Evolutionary conservation across 2,888 invertebrate species (phyloP), one percentile per base, ranked within the genome.

Genomic region (Yponomeuta malinellus): DNA sequence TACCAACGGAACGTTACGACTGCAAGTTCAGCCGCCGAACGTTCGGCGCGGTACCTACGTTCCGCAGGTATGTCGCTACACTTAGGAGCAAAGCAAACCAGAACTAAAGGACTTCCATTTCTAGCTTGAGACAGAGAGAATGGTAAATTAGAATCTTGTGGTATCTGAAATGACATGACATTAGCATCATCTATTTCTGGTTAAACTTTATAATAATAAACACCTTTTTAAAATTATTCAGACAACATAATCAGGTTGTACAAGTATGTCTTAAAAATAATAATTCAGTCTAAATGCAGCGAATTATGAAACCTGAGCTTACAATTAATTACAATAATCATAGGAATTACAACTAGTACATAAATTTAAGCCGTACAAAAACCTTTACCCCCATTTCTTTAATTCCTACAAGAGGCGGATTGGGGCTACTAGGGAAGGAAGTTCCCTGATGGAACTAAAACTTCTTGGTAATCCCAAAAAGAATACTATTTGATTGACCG

Each of bases 291-390:
- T 59, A 59, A 59, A 59, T 59, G 52, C 52, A 59, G 52, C 52
- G 8, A 59, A 15, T 59, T 15, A 59, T 59, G 2, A 59, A 15
- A 15, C 12, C 12, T 15, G 15, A 59, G 15, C 52, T 59, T 59
- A 15, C 12, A 59, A 12, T 59, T 59, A 59, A 15, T 59, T 59
- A 59, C 52, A 59, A 59, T 59, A 52, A 52, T 52, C 12, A 52
- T 52, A 59, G 52, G 52, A 59, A 59, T 59, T 59, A 59, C 52
- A 59, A 59, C 52, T 59, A 59, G 52, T 15, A 59, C 52, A 59
- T 59, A 12, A 59, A 15, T 59, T 12, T 59, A 59, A 59, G 52
- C 52, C 52, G 52, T 59, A 59, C 15, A 59, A 59, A 52, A 15
- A 59, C 52, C 15, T 59, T 15, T 5, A 15, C 52, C 1, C 15